Evolutionary conservation across 2,888 invertebrate species (phyloP).

Genomic region (Spilarctia lutea): DNA sequence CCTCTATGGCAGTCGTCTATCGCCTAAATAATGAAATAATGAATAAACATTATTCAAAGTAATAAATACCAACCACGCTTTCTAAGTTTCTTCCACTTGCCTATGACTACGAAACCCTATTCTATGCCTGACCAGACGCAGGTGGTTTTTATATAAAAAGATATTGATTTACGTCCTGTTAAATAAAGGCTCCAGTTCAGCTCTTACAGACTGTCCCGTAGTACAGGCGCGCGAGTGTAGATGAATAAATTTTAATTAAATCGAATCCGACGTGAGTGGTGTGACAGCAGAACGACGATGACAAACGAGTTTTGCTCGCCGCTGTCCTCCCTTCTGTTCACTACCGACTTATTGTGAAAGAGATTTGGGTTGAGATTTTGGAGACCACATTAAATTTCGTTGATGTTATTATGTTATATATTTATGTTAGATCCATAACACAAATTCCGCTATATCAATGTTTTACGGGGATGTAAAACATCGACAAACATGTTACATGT

Average conservation of each 20-base stretch:
- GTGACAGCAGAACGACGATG: slow-evolving; percentile 39
- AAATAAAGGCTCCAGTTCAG: not conserved
- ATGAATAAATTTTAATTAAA: slow-evolving; percentile 55
- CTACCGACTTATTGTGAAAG: slow-evolving; percentile 18
- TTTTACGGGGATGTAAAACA: too few species aligned
- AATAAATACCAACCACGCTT: too few species aligned
- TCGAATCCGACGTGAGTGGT: slow-evolving; percentile 35
- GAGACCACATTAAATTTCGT: not conserved
- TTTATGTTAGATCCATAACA: too few species aligned
- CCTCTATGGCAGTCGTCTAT: too few species aligned
- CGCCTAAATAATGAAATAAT: too few species aligned
- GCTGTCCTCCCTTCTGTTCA: slow-evolving; percentile 15
- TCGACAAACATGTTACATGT: too few species aligned
- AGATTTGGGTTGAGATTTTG: not conserved
- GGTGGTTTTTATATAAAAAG: too few species aligned
- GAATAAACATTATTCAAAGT: too few species aligned
- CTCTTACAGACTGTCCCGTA: not conserved
- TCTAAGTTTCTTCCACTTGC: too few species aligned
- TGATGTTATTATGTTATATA: not conserved
- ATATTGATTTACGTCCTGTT: not conserved
- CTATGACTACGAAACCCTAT: too few species aligned
- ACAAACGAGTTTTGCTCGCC: slow-evolving; percentile 43
- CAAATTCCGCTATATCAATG: too few species aligned
- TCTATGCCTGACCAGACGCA: too few species aligned
- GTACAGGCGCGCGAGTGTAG: slow-evolving; percentile 5